Evolutionary conservation across 2,888 invertebrate genomes (phyloP).

Genomic region (Epiblema foenella): DNA sequence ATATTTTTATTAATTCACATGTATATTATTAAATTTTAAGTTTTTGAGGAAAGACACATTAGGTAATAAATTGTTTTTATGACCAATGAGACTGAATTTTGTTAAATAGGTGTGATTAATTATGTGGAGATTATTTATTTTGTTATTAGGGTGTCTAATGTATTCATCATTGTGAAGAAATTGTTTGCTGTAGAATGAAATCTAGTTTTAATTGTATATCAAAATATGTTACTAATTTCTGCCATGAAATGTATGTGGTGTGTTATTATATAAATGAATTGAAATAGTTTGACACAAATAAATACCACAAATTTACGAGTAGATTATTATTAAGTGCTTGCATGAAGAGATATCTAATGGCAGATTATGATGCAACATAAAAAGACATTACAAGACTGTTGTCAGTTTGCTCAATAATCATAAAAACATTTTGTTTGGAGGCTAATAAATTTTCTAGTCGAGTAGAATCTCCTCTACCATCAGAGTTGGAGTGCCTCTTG

Average conservation of each 20-base stretch:
- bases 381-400: slow-evolving; percentile 78
- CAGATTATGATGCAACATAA: slow-evolving; percentile 43
- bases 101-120: slow-evolving; percentile 72
- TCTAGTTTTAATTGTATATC: slow-evolving; percentile 53
- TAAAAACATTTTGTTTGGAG: slow-evolving; percentile 54
- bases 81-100: slow-evolving; percentile 83
- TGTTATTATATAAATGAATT: slow-evolving; percentile 24
- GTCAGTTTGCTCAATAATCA: slow-evolving; percentile 50
- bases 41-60: slow-evolving; percentile 73
- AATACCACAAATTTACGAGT: slow-evolving; percentile 49
- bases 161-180: slow-evolving; percentile 30
- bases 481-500: slow-evolving; percentile 51
- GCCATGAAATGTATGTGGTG: slow-evolving; percentile 53
- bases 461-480: slow-evolving; percentile 60
- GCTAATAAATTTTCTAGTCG: slow-evolving; percentile 66
- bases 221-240: slow-evolving; percentile 50
- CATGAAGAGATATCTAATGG: slow-evolving; percentile 32
- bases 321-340: slow-evolving; percentile 31
- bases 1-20: slow-evolving; percentile 31
- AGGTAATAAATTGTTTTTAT: slow-evolving; percentile 68
- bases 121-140: slow-evolving; percentile 77
- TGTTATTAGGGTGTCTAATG: slow-evolving; percentile 52
- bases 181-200: slow-evolving; percentile 46
- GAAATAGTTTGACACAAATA: slow-evolving; percentile 38
- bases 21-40: slow-evolving; percentile 53